Evolutionary conservation across 2,113 vertebrate genomes (phyloP).

Genomic region (Procavia capensis): DNA sequence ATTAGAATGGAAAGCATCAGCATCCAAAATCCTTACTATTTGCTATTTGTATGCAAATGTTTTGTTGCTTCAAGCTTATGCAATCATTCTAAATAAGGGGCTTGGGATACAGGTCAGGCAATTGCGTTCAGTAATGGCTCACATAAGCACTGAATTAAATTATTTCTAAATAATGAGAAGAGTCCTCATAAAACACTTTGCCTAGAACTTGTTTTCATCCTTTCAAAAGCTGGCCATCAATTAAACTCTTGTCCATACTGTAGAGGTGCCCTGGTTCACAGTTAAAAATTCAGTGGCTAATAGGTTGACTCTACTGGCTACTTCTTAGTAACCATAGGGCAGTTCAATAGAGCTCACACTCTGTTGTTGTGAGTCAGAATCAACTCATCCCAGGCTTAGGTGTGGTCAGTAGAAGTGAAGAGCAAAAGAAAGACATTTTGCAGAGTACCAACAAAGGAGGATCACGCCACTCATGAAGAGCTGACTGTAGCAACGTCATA

Average conservation of each 20-base stretch:
- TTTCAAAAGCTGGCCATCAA: neutral
- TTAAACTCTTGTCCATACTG: neutral
- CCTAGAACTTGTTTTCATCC: neutral
- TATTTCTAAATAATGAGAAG: neutral
- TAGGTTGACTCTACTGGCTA: no score
- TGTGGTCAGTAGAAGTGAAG: neutral
- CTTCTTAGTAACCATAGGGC: no score
- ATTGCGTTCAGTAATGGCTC: constrained; percentile 28
- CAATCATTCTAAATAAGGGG: neutral
- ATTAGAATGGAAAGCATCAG: neutral
- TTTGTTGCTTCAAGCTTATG: neutral
- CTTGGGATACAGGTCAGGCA: neutral
- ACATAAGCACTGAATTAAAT: neutral
- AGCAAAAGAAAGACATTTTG: neutral
- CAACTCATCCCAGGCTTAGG: no score
- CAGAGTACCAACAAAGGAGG: neutral
- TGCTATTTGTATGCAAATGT: neutral
- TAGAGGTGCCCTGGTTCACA: no score
- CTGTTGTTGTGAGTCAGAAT: no score
- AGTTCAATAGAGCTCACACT: no score
- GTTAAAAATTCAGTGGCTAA: no score
- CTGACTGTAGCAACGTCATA: neutral
- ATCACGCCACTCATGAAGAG: neutral
- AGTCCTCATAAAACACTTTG: neutral
- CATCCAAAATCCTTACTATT: neutral